These are phyloP conservation scores for Acropternis orthonyx DNA, from an alignment of 2,797 vertebrate species.

Conservation along the genomic window DNA sequence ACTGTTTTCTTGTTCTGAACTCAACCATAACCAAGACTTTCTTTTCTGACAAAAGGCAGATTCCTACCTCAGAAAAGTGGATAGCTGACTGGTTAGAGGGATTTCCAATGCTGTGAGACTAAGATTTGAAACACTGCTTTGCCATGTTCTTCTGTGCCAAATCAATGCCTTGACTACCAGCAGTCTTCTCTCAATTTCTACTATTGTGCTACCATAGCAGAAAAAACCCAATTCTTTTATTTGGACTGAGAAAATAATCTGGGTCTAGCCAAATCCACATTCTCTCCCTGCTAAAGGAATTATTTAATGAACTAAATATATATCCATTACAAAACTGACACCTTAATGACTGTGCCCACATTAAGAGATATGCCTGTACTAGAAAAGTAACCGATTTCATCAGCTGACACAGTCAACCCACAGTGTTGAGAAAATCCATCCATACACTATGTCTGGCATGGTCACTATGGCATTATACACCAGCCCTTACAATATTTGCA, in stretches of 20 bases:
- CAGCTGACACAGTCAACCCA: background rate
- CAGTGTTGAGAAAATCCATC: background rate
- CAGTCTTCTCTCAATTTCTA: background rate
- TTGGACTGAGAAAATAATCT: background rate
- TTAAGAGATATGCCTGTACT: background rate
- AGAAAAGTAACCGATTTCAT: background rate
- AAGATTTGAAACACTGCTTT: background rate
- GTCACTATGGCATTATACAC: background rate
- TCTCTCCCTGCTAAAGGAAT: background rate
- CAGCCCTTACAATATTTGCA: accelerated
- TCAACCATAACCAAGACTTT: background rate
- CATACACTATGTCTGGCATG: accelerated
- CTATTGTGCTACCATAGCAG: background rate
- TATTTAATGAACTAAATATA: background rate
- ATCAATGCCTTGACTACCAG: background rate
- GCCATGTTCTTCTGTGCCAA: background rate
- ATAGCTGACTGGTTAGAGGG: background rate
- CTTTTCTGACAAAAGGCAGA: background rate
- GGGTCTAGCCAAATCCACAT: background rate
- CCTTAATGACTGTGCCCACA: background rate
- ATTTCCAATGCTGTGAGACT: background rate
- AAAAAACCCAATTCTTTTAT: background rate
- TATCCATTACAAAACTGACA: background rate
- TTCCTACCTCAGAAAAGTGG: background rate
- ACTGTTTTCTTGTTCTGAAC: background rate